Base-by-base conservation (phyloP, 2,113 vertebrate species). In the Tamias sibiricus region DNA sequence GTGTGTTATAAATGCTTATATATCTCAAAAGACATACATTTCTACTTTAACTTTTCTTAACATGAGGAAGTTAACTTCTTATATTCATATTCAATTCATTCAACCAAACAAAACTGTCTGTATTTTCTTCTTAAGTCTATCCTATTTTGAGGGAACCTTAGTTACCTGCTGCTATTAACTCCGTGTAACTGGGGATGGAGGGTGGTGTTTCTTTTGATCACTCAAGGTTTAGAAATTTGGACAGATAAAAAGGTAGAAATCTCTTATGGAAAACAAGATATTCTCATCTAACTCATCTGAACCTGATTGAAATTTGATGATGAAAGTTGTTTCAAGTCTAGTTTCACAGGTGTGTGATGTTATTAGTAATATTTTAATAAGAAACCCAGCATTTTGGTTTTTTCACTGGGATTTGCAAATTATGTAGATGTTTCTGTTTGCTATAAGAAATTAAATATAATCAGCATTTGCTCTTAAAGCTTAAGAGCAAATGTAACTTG, bases 201-300 rank as follows among this genome's bases (percentile, higher is more conserved):
- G 37, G 0, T n/a, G 30, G 24, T 64, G 81, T 83, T 93, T 83
- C 35, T 28, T 72, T 54, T 90, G 24, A 79, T 81, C 35, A 40
- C 16, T 87, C 40, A 90, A 79, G 40, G 1, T 84, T 94, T 84
- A 94, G 77, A n/a, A 89, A 79, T 91, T 82, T 84, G 22, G 8
- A 9, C 42, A 91, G n/a, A 49, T 49, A 8, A 82, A 89, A 83
- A 32, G 75, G 7, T 47, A 0, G 24, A 44, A 72, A 22, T 88
- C 5, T 52, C 72, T 49, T 40, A 44, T 62, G 17, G 16, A 69
- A 95, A 93, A 89, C 40, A 75, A 16, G 35, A 77, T 83, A 69
- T 72, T 92, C 5, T 62, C 80, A 7, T 91, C 80, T 42, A 81
- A 57, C 80, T 96, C 0, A 30, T 80, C 52, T 82, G 92, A 87